phyloP scores from a whole-genome alignment of 2,888 invertebrate species.

The Polia nebulosa region DNA sequence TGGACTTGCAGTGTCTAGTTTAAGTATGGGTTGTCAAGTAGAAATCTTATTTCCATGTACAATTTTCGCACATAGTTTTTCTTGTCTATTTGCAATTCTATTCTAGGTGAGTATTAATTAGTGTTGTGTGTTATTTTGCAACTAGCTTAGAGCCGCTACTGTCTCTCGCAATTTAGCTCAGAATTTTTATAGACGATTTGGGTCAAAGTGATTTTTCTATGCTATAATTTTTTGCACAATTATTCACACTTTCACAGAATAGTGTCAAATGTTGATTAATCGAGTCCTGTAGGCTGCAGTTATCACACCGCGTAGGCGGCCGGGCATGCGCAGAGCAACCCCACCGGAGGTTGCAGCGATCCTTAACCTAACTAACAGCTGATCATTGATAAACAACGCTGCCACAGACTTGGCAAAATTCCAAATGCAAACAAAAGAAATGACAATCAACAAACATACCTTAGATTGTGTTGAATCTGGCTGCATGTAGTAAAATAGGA shows the following conservation, averaged over 20 bases:
- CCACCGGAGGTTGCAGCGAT: constrained; percentile 68
- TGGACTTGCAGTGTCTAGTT: constrained; percentile 15
- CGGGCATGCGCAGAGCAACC: constrained; percentile 83
- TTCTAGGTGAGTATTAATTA: constrained; percentile 7
- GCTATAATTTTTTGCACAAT: neutral
- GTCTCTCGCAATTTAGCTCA: constrained; percentile 22
- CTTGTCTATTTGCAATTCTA: neutral
- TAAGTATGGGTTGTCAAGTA: constrained; percentile 7
- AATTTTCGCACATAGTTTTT: constrained; percentile 1
- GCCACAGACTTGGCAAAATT: constrained; percentile 44
- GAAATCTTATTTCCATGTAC: constrained; percentile 1
- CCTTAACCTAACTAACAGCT: constrained; percentile 79
- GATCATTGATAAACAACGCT: constrained; percentile 74
- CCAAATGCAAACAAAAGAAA: constrained; percentile 50
- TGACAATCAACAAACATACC: constrained; percentile 72
- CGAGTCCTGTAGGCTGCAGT: constrained; percentile 69
- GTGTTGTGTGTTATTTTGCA: constrained; percentile 24
- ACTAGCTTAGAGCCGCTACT: neutral
- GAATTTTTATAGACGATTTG: constrained; percentile 2
- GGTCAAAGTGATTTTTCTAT: constrained; percentile 22
- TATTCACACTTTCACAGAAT: constrained; percentile 28
- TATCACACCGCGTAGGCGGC: constrained; percentile 74
- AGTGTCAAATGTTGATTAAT: constrained; percentile 38
- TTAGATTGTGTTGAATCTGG: constrained; percentile 83
- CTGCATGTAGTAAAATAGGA: constrained; percentile 88